Evolutionary conservation across 2,888 invertebrate genomes (phyloP), one percentile per base, ranked within the genome.

Genomic region (Gryllus longicercus): DNA sequence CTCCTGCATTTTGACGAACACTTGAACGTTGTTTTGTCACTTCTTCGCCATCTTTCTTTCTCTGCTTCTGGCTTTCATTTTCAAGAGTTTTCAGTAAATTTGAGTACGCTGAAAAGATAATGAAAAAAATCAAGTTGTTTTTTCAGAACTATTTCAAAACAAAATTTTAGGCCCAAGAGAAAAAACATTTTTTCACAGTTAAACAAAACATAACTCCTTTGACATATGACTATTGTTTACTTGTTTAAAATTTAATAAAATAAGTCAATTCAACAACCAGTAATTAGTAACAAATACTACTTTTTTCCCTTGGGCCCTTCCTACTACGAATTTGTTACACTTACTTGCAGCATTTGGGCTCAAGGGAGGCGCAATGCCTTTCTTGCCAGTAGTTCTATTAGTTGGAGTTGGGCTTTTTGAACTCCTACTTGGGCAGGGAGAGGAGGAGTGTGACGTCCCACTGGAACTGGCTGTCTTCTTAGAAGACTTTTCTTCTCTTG

Each of bases 1-100:
- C 83, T 78, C 84, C 84, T 18, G 81, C 82, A 79, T 80, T 82
- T 77, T 83, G 83, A 12, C 83, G 81, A 25, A 82, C 82, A 83
- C 83, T 85, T 49, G 83, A 80, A 83, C 86, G 80, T 79, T 85
- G 81, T 81, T 84, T 82, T 83, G 84, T 79, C 50, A 74, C 51
- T 84, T 84, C 80, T 79, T 78, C 79, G n/a, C 82, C 82, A 84
- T 81, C 79, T 21, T 79, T 81, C 76, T 78, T 79, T 25, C 79
- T 80, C 38, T 79, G 82, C 50, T 81, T 81, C 77, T 80, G 82
- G 38, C 80, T 80, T 51, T 81, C 82, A 51, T 74, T 79, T 77
- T 82, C 81, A 51, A 82, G 79, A 25, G 81, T 84, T 84, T 83
- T 81, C 38, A 83, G 80, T 75, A 83, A 75, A 63, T 81, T 82